Base-by-base conservation (phyloP, 1,140 invertebrate species). In the Hestina assimilis region DNA sequence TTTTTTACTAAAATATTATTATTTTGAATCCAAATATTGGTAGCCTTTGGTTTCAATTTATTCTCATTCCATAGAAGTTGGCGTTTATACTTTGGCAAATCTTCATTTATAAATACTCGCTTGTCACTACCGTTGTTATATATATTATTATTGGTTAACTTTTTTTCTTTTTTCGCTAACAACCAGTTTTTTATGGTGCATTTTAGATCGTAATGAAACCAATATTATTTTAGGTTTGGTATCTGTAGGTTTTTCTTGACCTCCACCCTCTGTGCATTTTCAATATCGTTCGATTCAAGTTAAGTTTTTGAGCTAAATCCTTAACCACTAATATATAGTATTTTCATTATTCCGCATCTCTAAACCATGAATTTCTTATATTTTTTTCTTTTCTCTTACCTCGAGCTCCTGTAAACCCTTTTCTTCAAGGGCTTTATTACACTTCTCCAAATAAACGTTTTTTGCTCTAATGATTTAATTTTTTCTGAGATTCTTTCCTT, bases 71-170 rank as follows among this genome's bases (percentile, higher is more conserved):
- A 70, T 0, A 66, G 42, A 3, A 70, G 42, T 26, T 60, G 57
- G 0, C 59, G 38, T 12, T 51, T 58, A 12, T 55, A 35, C 17
- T 51, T 57, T 2, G 68, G 29, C 8, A 71, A n/a, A 50, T 63
- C 35, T 60, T 67, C 68, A 17, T 71, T 68, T 12, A 68, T 68
- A 20, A 45, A 72, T 21, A 72, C 51, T 20, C 24, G 9, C 8
- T 29, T 56, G 0, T 57, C 17, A 24, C 29, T 59, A 2, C 40
- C 29, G 35, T 59, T 66, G 1, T n/a, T 12, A 1, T 50, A 59
- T 7, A 71, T 11, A 11, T 51, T 24, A 23, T 71, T 67, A 21
- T 68, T 68, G 0, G 57, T 60, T n/a, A 61, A 15, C 28, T 3
- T 28, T 5, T 26, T 26, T 12, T 11, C 33, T 42, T 68, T 63